These are phyloP conservation scores for Todiramphus chloris DNA, from an alignment of 2,113 vertebrate species.

Conservation along the genomic window DNA sequence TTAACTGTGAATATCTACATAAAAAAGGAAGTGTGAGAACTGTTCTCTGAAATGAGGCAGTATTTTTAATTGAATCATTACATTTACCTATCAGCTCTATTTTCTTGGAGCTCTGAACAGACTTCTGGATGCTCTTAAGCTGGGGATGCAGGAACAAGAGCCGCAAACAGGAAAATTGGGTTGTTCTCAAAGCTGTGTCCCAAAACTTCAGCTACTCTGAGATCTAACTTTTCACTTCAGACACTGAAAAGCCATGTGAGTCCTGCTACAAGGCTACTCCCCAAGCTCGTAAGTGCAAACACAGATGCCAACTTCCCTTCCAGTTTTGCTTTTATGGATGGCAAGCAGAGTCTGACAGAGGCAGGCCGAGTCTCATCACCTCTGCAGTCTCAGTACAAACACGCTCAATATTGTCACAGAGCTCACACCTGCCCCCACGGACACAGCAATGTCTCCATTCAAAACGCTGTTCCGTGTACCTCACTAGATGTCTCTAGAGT, in stretches of 20 bases:
- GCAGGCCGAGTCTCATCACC: background rate
- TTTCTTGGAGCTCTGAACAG: background rate
- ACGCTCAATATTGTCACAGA: background rate
- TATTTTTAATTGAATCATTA: background rate
- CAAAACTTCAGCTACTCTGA: background rate
- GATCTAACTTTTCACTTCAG: background rate
- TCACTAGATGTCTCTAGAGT: background rate
- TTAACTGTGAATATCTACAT: background rate
- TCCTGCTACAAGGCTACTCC: background rate
- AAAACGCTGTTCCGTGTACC: background rate
- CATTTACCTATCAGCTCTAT: background rate
- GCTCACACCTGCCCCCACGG: background rate
- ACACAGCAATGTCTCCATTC: background rate
- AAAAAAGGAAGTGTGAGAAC: background rate
- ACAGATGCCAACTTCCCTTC: background rate
- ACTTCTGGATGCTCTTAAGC: background rate
- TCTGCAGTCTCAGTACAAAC: fast-evolving
- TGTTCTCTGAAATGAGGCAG: background rate
- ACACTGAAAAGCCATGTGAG: background rate
- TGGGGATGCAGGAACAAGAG: background rate
- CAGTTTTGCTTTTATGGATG: background rate
- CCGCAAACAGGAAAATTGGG: background rate
- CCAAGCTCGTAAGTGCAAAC: background rate
- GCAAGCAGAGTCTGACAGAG: background rate
- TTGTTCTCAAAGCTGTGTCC: background rate